Base-by-base conservation (phyloP, 2,797 vertebrate genomes). In the Iguana delicatissima region DNA sequence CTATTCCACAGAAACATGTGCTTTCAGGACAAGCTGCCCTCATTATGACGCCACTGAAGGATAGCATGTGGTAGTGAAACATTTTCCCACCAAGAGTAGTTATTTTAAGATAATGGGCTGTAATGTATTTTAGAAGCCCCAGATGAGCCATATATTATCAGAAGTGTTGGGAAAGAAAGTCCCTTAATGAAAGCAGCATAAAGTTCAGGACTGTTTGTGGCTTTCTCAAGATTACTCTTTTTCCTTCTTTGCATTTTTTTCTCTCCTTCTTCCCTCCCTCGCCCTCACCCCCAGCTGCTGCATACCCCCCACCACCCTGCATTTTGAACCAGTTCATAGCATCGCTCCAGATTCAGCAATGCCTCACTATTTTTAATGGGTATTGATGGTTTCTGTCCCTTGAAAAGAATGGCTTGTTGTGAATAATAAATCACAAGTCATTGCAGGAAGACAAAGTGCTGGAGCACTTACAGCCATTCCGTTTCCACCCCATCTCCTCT, bases 361-460 rank as follows among this genome's bases (percentile, higher is more conserved):
- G 14, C 57, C 85, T 90, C 88, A 35, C 3, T 91, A 76, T 92
- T 94, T 92, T 89, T 94, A 95, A 93, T 84, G 85, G 88, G 59
- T 84, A 91, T 82, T 90, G 85, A 94, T 93, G 89, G 77, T 77
- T 95, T 81, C 79, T 95, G 93, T 93, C 93, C 91, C 46, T 91
- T 90, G 88, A 93, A 95, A 93, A 87, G 50, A 74, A 76, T 72
- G 62, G 64, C 3, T 91, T 92, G 83, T 89, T 93, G 86, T 91
- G 89, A 94, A 80, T 92, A 93, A 87, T 91, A 95, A 92, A 38
- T 87, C 88, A 92, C 59, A 77, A 73, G 24, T 91, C 74, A 32
- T 29, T 88, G 38, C 55, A 91, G 74, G 59, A 88, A 92, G 89
- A 88, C 89, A 91, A 76, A 80, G 67, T 90, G 85, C 89, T 85